Evolutionary conservation across 2,797 vertebrate genomes (phyloP).

Genomic region (Microctenopoma steveboyesi): DNA sequence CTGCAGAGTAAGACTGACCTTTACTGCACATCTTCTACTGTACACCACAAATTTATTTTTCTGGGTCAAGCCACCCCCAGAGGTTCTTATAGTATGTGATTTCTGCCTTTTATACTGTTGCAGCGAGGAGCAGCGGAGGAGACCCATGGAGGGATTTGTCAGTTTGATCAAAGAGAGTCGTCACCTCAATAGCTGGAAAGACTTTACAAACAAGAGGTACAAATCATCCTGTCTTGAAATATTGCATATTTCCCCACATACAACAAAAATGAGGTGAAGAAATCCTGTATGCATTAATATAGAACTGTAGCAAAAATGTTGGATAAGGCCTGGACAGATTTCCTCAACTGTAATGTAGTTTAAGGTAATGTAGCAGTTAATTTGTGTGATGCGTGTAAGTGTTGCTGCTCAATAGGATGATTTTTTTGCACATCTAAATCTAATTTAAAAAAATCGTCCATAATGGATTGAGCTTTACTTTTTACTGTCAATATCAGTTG

Average conservation of each 20-base stretch:
- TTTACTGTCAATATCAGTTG: not conserved
- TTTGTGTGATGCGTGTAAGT: slow-evolving; percentile 1
- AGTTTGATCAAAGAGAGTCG: slow-evolving; percentile 6
- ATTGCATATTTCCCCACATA: not conserved
- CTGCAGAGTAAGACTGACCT: slow-evolving; percentile 38
- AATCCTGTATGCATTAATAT: not conserved
- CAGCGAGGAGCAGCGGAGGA: slow-evolving; percentile 10
- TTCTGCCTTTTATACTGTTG: slow-evolving; percentile 21
- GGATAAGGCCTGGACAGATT: not conserved
- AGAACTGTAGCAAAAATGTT: not conserved
- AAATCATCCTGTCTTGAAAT: not conserved
- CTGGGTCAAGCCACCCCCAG: slow-evolving; percentile 33
- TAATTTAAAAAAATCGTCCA: slow-evolving; percentile 13
- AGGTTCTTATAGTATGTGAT: slow-evolving; percentile 20
- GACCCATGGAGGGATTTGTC: slow-evolving; percentile 5
- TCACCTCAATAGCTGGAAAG: not conserved
- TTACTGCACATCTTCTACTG: slow-evolving; percentile 38
- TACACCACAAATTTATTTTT: slow-evolving; percentile 35
- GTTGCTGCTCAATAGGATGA: slow-evolving; percentile 9
- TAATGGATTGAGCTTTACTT: slow-evolving; percentile 7
- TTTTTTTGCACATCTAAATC: slow-evolving; percentile 8
- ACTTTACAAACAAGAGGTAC: not conserved
- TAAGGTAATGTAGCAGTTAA: slow-evolving; percentile 4
- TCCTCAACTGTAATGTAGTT: slow-evolving; percentile 11
- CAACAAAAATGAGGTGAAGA: too few relatives aligned